Conservation (phyloP, 2,797 vertebrate species). For the Melanotaenia trifasciata region DNA sequence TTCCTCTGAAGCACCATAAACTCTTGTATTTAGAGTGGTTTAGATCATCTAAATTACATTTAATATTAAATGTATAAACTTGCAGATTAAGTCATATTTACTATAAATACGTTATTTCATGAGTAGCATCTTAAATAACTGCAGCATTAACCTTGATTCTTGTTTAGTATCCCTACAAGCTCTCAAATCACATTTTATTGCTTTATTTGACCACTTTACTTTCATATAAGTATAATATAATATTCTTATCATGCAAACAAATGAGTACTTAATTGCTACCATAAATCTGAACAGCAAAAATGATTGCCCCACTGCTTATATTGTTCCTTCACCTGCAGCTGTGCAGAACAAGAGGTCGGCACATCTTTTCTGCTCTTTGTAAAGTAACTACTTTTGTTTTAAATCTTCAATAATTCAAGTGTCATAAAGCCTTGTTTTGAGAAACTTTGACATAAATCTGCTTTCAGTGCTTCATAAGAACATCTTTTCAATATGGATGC, state of each 20-base stretch:
- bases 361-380: neutral
- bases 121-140: neutral
- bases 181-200: too few species aligned
- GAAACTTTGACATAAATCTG: neutral
- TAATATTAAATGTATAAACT: neutral
- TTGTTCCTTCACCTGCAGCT: neutral
- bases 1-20: neutral
- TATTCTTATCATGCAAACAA: neutral
- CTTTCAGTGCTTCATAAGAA: neutral
- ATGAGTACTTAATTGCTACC: neutral
- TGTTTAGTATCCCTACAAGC: neutral
- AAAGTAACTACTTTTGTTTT: neutral
- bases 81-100: neutral
- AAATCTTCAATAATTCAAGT: neutral
- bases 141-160: neutral
- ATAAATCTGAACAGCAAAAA: neutral
- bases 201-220: too few species aligned
- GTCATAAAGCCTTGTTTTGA: neutral
- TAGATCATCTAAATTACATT: neutral
- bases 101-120: neutral
- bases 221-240: neutral
- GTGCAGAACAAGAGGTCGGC: neutral
- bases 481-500: neutral
- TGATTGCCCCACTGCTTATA: neutral
- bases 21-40: neutral